phyloP scores from a whole-genome alignment of 2,113 vertebrate genomes.

The Brachypodius melanocephalos region DNA sequence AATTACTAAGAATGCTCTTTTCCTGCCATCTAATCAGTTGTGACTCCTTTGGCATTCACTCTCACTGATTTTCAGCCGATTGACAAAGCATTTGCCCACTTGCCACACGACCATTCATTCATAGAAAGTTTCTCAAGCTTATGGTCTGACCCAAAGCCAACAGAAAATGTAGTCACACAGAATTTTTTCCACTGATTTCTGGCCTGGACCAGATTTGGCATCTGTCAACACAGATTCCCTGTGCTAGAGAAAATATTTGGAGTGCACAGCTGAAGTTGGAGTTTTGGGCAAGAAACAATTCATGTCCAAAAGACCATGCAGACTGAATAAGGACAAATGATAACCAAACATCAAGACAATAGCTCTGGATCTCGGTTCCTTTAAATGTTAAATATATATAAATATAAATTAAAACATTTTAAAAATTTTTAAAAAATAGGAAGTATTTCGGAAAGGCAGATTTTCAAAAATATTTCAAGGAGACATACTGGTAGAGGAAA shows the following conservation, averaged over 20 bases:
- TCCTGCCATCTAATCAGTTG: not conserved
- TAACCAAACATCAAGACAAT: not conserved
- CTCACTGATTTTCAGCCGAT: not conserved
- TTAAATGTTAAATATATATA: not conserved
- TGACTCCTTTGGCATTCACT: not conserved
- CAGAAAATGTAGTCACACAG: not conserved
- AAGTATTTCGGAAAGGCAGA: not conserved
- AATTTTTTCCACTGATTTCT: not conserved
- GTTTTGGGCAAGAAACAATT: not conserved
- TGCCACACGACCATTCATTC: not conserved
- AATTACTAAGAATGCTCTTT: not conserved
- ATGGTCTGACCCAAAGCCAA: not conserved
- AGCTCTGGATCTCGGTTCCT: not conserved
- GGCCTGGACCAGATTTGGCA: not conserved
- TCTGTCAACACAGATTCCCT: not conserved
- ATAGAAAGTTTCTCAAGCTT: not conserved
- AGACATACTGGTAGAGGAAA: not conserved
- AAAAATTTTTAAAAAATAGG: not conserved
- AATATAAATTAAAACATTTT: not conserved
- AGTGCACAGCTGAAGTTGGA: not conserved
- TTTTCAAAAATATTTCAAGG: not conserved
- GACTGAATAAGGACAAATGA: not conserved
- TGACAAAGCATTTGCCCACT: not conserved
- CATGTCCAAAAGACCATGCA: not conserved
- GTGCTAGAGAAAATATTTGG: not conserved